Evolutionary conservation across 2,113 vertebrate genomes (phyloP).

Genomic region (Erythrolamprus reginae): DNA sequence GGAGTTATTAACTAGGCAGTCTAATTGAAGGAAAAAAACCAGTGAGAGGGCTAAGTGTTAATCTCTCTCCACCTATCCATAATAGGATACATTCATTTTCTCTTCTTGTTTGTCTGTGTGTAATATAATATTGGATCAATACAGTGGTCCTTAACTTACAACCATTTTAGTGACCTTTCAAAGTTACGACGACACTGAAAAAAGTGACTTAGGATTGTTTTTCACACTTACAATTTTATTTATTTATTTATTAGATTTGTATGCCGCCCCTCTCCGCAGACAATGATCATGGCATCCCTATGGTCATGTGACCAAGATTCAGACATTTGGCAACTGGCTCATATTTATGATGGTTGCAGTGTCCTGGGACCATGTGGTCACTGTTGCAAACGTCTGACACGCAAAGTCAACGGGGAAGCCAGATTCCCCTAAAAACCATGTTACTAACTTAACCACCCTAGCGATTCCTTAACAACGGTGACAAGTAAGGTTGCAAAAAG

Average conservation of each 20-base stretch:
- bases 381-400: background rate
- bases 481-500: background rate
- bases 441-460: background rate
- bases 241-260: too few species aligned
- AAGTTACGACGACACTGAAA: background rate
- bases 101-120: conserved; percentile 6
- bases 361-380: background rate
- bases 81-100: background rate
- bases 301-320: background rate
- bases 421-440: background rate
- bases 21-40: conserved; percentile 46
- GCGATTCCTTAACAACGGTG: background rate
- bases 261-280: too few species aligned
- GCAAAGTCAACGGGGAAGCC: background rate
- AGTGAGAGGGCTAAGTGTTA: conserved; percentile 57
- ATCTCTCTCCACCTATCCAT: background rate
- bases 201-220: background rate
- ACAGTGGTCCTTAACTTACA: background rate
- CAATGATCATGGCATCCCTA: background rate
- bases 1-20: conserved; percentile 53
- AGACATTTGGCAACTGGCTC: background rate
- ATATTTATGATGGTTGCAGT: background rate
- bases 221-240: background rate
- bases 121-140: conserved; percentile 51
- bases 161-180: background rate